Base-by-base conservation (phyloP, 1,140 invertebrate genomes). In the Augochlora pura region DNA sequence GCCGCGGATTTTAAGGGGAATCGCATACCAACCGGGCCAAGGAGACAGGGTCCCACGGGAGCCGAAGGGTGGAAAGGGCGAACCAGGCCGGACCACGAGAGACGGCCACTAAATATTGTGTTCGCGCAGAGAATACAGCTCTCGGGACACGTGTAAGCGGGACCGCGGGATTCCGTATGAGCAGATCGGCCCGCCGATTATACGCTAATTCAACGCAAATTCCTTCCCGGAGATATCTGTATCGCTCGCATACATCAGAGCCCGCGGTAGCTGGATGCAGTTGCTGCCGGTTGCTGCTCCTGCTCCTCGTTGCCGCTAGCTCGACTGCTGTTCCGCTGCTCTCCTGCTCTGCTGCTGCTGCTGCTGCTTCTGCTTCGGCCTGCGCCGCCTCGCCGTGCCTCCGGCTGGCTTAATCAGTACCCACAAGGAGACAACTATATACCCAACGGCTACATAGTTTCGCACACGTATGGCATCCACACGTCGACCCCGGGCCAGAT, bases 141-240 rank as follows among this genome's bases (percentile, higher is more conserved):
- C 88, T 87, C 83, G 83, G 90, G 90, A 92, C 91, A 92, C 91
- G 91, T 92, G 91, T 92, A 92, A 91, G 87, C 90, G 88, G 88
- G 86, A 87, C 90, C 88, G 91, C 90, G 89, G 88, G 91, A 92
- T 92, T 91, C 90, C 90, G 89, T 89, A 91, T 90, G 87, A 85
- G 86, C 88, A 92, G 91, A 92, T 93, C 91, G 92, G 88, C 86
- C 87, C 88, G 80, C 86, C 91, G 92, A 92, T 93, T 92, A 91
- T 92, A 92, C 91, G 92, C 91, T 92, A 92, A 93, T 93, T 92
- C 91, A 92, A 92, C 91, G 91, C 89, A 90, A 92, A 93, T 93
- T 93, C 92, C 88, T 91, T 87, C 86, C 80, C 84, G 76, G 85
- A 89, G 90, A 92, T 92, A 92, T 92, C 91, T 92, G 91, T 92